Percentiles rank a stretch among this genome's conserved stretches.
These are phyloP conservation scores for Lobophora halterata DNA, from an alignment of 2,888 invertebrate species.

Conservation along the genomic window DNA sequence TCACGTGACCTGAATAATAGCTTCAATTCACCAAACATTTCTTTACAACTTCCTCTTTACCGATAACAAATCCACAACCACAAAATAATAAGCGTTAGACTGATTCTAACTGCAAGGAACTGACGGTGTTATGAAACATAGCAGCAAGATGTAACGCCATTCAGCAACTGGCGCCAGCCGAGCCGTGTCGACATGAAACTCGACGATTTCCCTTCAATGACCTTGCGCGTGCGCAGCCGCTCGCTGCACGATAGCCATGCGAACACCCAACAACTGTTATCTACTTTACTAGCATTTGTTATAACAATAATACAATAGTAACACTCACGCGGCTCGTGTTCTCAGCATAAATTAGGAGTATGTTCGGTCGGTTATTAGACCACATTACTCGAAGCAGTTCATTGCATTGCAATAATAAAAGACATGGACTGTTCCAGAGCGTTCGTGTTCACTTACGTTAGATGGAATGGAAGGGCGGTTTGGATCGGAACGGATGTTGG, in stretches of 20 bases:
- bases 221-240: conserved; percentile 63
- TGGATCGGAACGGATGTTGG: conserved; percentile 27
- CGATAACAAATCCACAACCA: conserved; percentile 14
- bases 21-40: conserved; percentile 10
- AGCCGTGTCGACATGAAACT: conserved; percentile 59
- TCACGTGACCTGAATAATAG: conserved; percentile 14
- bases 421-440: conserved; percentile 36
- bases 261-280: conserved; percentile 31
- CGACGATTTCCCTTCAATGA: conserved; percentile 75
- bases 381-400: conserved; percentile 36
- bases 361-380: conserved; percentile 35
- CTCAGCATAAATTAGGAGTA: too few relatives aligned
- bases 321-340: conserved; percentile 26
- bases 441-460: too few relatives aligned
- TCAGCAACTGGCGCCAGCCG: conserved; percentile 44
- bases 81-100: conserved; percentile 5
- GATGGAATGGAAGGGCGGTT: too few relatives aligned
- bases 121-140: conserved; percentile 57
- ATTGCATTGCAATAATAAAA: conserved; percentile 36
- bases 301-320: conserved; percentile 34
- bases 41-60: conserved; percentile 12
- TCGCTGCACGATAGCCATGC: conserved; percentile 55
- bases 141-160: conserved; percentile 61
- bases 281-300: conserved; percentile 43
- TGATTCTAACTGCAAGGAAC: conserved; percentile 47